Evolutionary conservation across 2,888 invertebrate genomes (phyloP).

Genomic region (Diachrysia chrysitis): DNA sequence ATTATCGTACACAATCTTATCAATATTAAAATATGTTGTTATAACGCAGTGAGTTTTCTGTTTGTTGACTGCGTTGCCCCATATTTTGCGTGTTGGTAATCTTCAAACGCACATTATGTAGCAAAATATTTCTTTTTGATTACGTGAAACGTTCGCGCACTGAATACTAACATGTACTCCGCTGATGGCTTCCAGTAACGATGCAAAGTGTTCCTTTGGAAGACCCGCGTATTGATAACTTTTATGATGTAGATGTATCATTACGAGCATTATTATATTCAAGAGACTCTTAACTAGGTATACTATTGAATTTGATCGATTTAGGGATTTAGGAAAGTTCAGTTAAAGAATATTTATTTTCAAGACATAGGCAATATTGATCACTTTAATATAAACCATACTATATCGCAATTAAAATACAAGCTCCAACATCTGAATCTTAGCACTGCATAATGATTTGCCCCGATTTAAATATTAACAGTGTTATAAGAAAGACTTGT

Average conservation of each 20-base stretch:
- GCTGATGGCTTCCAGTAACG: slow-evolving; percentile 14
- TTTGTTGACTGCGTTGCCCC: background rate
- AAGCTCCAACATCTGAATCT: background rate
- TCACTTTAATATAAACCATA: too few species aligned
- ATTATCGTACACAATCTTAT: background rate
- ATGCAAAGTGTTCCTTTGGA: background rate
- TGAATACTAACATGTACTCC: slow-evolving; percentile 44
- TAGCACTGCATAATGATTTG: too few species aligned
- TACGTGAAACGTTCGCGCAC: slow-evolving; percentile 38
- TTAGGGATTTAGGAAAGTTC: too few species aligned
- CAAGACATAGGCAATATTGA: too few species aligned
- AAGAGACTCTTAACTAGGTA: background rate
- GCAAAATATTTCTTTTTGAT: slow-evolving; percentile 59
- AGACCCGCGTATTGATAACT: background rate
- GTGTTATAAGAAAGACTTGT: too few species aligned
- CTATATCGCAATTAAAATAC: too few species aligned
- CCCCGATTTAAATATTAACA: too few species aligned
- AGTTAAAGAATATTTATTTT: too few species aligned
- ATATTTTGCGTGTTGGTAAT: slow-evolving; percentile 44
- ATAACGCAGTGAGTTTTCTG: slow-evolving; percentile 23
- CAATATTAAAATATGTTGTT: background rate
- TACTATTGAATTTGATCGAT: background rate
- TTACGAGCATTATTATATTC: background rate
- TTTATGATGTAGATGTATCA: background rate
- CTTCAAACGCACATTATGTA: slow-evolving; percentile 53